These are phyloP conservation scores for human (Homo sapiens) DNA, from an alignment of 2,113 vertebrate genomes.

Conservation along the genomic window DNA sequence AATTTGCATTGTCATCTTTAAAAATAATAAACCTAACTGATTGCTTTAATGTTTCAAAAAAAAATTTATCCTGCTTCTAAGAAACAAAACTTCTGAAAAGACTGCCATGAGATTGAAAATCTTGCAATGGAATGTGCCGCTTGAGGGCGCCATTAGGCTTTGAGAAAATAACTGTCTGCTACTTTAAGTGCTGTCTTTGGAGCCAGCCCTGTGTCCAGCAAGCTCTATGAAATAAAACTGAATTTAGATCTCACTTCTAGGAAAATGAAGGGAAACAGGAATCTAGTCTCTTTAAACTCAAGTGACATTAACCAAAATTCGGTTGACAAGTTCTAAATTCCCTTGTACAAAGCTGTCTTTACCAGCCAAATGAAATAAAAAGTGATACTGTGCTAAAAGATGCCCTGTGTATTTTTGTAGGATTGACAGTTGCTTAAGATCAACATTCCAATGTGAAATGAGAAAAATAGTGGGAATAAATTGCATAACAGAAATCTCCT, in stretches of 20 bases:
- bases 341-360: neutral
- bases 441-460: constrained; percentile 64
- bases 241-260: constrained; percentile 27
- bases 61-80: neutral
- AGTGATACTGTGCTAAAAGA: constrained; percentile 41
- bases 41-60: neutral
- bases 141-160: constrained; percentile 82
- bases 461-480: constrained; percentile 56
- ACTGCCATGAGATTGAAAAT: neutral
- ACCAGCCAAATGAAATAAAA: constrained; percentile 44
- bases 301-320: constrained; percentile 24
- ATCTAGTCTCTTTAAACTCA: constrained; percentile 42
- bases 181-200: neutral
- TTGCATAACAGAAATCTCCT: constrained; percentile 10
- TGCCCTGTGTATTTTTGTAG: constrained; percentile 51
- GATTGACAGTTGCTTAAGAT: constrained; percentile 61
- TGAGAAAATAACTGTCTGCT: constrained; percentile 37
- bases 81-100: neutral
- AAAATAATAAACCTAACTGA: neutral
- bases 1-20: neutral
- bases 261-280: constrained; percentile 3
- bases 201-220: neutral
- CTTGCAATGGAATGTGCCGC: constrained; percentile 53
- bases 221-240: neutral
- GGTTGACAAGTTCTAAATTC: constrained; percentile 54